Percentiles rank a stretch among this genome's conserved stretches.
Conservation (phyloP, 2,113 vertebrate species). For the Eolophus roseicapilla region DNA sequence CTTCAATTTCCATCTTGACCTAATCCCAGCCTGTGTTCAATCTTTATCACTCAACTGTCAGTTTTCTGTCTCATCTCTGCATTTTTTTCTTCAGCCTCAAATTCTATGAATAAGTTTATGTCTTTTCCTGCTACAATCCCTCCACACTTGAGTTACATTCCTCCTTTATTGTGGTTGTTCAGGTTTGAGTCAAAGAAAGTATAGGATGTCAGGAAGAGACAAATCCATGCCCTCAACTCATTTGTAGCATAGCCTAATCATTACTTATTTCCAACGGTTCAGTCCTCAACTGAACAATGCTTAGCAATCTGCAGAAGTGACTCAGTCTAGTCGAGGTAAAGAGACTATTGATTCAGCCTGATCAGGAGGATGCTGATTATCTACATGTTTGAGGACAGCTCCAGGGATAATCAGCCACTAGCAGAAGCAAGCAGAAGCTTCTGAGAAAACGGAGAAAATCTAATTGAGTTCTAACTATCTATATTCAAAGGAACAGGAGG, state of each 20-base stretch:
- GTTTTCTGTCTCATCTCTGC: neutral
- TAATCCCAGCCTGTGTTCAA: neutral
- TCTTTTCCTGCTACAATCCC: neutral
- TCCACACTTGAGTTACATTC: neutral
- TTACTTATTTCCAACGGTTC: neutral
- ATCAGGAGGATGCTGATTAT: neutral
- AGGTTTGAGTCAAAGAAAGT: neutral
- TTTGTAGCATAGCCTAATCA: neutral
- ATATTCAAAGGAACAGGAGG: neutral
- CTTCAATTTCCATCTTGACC: neutral
- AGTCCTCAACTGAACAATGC: neutral
- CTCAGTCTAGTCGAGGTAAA: accelerated
- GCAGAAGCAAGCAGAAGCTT: neutral
- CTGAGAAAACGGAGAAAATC: neutral
- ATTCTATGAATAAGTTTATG: slow-evolving; percentile 30
- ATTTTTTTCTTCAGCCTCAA: neutral
- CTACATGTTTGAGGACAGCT: neutral
- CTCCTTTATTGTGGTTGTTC: neutral
- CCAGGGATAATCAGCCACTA: neutral
- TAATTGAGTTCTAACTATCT: neutral
- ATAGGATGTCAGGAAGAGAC: neutral
- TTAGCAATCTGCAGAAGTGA: neutral
- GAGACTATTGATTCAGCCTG: neutral
- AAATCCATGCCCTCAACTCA: neutral
- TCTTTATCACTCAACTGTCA: slow-evolving; percentile 37